Conservation (phyloP, 2,888 invertebrate species). For the Rhamnusium bicolor region DNA sequence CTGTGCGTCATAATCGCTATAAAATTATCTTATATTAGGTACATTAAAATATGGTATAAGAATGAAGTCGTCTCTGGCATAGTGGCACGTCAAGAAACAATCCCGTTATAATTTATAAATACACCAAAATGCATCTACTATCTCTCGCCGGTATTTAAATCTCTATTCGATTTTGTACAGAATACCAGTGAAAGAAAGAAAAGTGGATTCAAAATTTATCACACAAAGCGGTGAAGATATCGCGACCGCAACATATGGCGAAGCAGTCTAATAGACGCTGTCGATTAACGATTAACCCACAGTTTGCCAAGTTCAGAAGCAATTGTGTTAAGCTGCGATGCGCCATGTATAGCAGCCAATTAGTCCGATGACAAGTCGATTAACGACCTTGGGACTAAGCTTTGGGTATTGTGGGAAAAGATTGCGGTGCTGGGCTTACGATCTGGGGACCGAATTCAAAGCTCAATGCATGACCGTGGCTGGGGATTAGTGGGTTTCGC, state of each 20-base stretch:
- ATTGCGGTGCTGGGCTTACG: slow-evolving; percentile 1
- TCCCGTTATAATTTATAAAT: too few relatives aligned
- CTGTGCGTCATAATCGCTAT: too few relatives aligned
- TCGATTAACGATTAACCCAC: neutral
- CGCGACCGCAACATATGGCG: neutral
- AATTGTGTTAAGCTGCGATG: slow-evolving; percentile 11
- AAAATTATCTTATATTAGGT: too few relatives aligned
- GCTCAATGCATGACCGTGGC: slow-evolving; percentile 17
- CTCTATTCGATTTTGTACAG: too few relatives aligned
- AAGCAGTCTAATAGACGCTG: neutral
- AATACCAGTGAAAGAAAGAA: too few relatives aligned
- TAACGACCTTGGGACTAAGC: slow-evolving; percentile 18
- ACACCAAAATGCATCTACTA: too few relatives aligned
- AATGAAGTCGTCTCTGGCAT: too few relatives aligned
- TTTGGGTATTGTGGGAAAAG: slow-evolving; percentile 23
- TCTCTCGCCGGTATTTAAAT: too few relatives aligned
- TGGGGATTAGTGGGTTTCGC: slow-evolving; percentile 16
- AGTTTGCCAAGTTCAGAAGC: slow-evolving; percentile 11
- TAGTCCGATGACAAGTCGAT: slow-evolving; percentile 33
- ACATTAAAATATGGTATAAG: too few relatives aligned
- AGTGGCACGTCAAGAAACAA: too few relatives aligned
- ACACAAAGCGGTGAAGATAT: neutral
- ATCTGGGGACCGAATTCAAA: neutral
- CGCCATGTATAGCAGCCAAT: slow-evolving; percentile 22
- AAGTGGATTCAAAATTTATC: too few relatives aligned